Evolutionary conservation across 2,797 vertebrate genomes (phyloP).

Genomic region (Acipenser ruthenus): DNA sequence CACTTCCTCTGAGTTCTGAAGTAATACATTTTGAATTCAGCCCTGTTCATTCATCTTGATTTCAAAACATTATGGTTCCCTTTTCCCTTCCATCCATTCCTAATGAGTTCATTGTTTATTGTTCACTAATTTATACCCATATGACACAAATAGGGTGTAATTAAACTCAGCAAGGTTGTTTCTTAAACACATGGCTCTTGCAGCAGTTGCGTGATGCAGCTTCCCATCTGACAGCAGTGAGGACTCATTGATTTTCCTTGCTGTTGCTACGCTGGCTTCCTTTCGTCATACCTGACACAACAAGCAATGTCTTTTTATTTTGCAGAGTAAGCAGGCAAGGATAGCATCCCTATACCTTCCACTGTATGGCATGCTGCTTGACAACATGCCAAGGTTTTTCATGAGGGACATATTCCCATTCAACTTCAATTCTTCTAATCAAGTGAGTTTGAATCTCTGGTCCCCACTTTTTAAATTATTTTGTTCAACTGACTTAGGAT

Average conservation of each 20-base stretch:
- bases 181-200: not conserved
- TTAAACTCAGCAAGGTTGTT: not conserved
- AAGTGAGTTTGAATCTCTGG: constrained; percentile 54
- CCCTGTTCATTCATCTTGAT: too few species aligned
- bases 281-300: not conserved
- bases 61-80: too few species aligned
- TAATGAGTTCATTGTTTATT: too few species aligned
- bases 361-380: constrained; percentile 91
- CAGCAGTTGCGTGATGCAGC: not conserved
- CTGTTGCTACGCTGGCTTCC: not conserved
- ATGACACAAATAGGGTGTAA: constrained; percentile 4
- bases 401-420: constrained; percentile 90
- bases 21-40: too few species aligned
- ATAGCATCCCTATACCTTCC: constrained; percentile 93
- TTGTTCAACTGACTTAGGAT: not conserved
- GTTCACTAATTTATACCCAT: too few species aligned
- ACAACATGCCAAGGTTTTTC: constrained; percentile 96
- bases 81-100: too few species aligned
- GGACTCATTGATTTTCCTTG: not conserved
- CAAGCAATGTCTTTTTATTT: not conserved
- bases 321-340: constrained; percentile 83
- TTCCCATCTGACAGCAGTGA: not conserved
- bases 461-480: not conserved
- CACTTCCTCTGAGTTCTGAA: too few species aligned
- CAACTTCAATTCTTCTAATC: constrained; percentile 81